Evolutionary conservation across 2,888 invertebrate genomes (phyloP), one percentile per base, ranked within the genome.

Genomic region (Oegoconia quadripuncta): DNA sequence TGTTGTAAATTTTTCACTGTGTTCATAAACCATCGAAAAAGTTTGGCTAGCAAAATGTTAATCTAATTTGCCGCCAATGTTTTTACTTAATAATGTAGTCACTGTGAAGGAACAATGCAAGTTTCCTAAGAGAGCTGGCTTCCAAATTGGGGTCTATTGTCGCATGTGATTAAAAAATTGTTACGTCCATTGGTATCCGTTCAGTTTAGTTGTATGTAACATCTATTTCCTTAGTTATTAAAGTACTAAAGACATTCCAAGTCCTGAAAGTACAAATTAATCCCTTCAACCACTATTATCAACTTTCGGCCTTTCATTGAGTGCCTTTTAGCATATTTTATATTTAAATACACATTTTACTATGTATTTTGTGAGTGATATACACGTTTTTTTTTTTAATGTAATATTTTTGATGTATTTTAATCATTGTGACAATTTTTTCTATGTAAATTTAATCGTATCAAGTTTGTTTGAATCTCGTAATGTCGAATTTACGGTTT

Each of bases 401-500:
- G 12, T 22, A 33, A n/a, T 13, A 5, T 16, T 34, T 34, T 34
- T 34, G 26, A 34, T 33, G 22, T 9, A 16, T 31, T n/a, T 20
- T 31, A 31, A 13, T 20, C 8, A 16, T 11, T 17, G 12, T 30
- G 18, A 17, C 12, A 4, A 5, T 7, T 5, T 7, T 18, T 5
- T 3, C 3, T 3, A 18, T 26, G 9, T 6, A 26, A 26, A 26
- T 3, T 26, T 26, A 3, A 6, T 3, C 4, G 14, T 11, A 16
- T 29, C 8, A 29, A 29, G 29, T 12, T 7, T 15, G 16, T 15
- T 9, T 13, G 16, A 30, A 30, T 16, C 30, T 17, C 17, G 16
- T 12, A n/a, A 6, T 30, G 17, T 17, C 8, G 15, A 14, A 28
- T 28, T 20, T 20, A n/a, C n/a, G n/a, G n/a, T n/a, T 27, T 27